Base-by-base conservation (phyloP, 2,113 vertebrate genomes). In the Dasyornis broadbenti region DNA sequence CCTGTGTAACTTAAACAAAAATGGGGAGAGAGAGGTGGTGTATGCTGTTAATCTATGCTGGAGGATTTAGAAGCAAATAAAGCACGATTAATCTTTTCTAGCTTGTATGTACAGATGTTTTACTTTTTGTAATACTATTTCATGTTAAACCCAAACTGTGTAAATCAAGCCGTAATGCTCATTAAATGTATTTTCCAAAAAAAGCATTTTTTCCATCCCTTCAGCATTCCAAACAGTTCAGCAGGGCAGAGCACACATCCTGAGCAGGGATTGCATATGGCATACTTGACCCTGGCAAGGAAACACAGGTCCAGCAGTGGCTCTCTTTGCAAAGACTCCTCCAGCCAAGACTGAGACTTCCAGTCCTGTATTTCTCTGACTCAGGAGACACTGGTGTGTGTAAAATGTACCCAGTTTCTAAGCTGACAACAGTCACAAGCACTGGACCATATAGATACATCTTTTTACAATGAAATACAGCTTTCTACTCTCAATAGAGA, bases 71-170 rank as follows among this genome's bases (percentile, higher is more conserved):
- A 79, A 86, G 47, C 76, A 89, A 91, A 70, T 66, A 82, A 77
- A 83, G 23, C 23, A 71, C 92, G 56, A 64, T 71, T 73, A 75
- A 69, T 89, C 71, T 94, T 68, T 66, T 39, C 82, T 61, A 57
- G 45, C 35, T 88, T 63, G 50, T 50, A 57, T 7, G 19, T 65
- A 77, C 84, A 95, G 90, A 95, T 92, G 75, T 90, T 91, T 90
- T 72, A 72, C 37, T 94, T 91, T 92, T 72, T 39, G 57, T 59
- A 73, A 44, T 63, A 13, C 66, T 76, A 71, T 69, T 92, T 90
- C 64, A 53, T 79, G 71, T 66, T 65, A 44, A 82, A 83, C 12
- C 50, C 92, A 93, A 68, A 53, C 82, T 79, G 54, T 85, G 42
- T 19, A 91, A 92, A 91, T 93, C 85, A 90, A 80, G 54, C 33